These are phyloP conservation scores for Dipus sagitta DNA, from an alignment of 2,797 vertebrate genomes.

Conservation along the genomic window DNA sequence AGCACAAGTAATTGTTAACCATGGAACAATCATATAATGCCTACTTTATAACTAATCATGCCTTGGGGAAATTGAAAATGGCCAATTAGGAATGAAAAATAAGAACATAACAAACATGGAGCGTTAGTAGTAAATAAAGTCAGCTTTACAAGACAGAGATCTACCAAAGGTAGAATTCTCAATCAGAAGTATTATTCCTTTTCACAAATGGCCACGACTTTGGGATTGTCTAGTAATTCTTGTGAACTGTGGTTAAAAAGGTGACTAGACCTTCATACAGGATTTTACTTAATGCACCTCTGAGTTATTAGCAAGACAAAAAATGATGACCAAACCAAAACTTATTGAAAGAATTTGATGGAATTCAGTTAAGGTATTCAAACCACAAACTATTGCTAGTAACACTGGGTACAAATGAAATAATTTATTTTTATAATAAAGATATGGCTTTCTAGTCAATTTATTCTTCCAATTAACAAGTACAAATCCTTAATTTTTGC, in stretches of 20 bases:
- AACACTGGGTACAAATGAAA: not conserved
- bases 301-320: not conserved
- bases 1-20: conserved; percentile 43
- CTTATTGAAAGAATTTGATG: not conserved
- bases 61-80: conserved; percentile 45
- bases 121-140: conserved; percentile 21
- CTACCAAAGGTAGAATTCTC: not conserved
- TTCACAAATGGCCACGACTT: not conserved
- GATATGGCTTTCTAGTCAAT: conserved; percentile 22
- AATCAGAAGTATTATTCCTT: not conserved
- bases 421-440: conserved; percentile 2
- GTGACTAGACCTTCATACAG: not conserved
- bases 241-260: not conserved
- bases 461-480: conserved; percentile 43
- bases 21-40: conserved; percentile 8
- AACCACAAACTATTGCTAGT: not conserved
- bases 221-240: not conserved
- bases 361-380: conserved; percentile 33
- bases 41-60: conserved; percentile 32
- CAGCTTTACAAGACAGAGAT: conserved; percentile 12
- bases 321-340: conserved; percentile 43
- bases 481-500: conserved; percentile 13
- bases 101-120: not conserved
- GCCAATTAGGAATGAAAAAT: conserved; percentile 11
- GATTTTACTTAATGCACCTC: not conserved